Evolutionary conservation across 2,797 vertebrate species (phyloP), one percentile per base, ranked within the genome.

Genomic region (Halcyon chelicuti): DNA sequence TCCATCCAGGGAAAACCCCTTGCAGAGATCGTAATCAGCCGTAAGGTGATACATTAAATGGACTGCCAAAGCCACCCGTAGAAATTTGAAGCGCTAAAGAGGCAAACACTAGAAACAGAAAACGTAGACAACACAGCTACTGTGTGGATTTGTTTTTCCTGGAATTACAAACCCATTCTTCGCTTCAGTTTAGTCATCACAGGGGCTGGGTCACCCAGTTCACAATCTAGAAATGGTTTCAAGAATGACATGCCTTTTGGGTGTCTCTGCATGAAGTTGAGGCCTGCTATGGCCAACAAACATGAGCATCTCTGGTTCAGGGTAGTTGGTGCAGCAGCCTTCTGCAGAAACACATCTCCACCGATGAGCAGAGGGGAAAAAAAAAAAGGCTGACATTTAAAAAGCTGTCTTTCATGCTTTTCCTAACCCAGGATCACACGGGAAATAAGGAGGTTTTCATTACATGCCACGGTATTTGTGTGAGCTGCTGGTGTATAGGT

Each of bases 91-190:
- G 54, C 76, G 65, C 49, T 73, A 4, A 49, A 60, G 78, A 82
- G 35, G 63, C 26, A 74, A 80, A 74, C 20, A 15, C 31, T 74
- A 52, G 44, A 52, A 40, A 83, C 72, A 80, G 68, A 90, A 86
- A 91, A 72, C 42, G 40, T 44, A 80, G 68, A 46, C 0, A 0
- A 61, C 46, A 60, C 26, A 72, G 61, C 40, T 68, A n/a, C 3
- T 5, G 9, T 66, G 94, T 95, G 90, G 90, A 95, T 96, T 93
- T 83, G 28, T 58, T 88, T 86, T 68, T 86, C 71, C 83, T 70
- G 60, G 42, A 93, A 82, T 84, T 70, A 60, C 40, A 92, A 79
- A 57, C 31, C 51, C 18, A 26, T 86, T 83, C 62, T 67, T 93
- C 65, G 46, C 44, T 61, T 79, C 40, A 85, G 88, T 76, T 79